phyloP scores from a whole-genome alignment of 2,113 vertebrate genomes.

The Gulo gulo region DNA sequence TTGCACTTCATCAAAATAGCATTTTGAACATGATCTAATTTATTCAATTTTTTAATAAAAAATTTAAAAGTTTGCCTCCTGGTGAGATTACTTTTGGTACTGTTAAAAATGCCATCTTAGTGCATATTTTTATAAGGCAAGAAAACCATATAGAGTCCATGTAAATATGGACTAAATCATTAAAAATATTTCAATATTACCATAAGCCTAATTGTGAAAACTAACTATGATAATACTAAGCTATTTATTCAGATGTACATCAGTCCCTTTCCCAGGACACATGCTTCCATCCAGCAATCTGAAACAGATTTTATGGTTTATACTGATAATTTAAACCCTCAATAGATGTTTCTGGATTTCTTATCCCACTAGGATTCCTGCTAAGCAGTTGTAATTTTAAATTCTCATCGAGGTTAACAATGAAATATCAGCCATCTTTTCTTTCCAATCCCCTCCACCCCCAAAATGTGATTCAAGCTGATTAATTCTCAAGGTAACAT shows the following conservation, averaged over 20 bases:
- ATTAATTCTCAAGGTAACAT: neutral
- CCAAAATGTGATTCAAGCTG: neutral
- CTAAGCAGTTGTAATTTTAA: neutral
- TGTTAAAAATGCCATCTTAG: neutral
- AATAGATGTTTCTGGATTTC: neutral
- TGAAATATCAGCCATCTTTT: neutral
- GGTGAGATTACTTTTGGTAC: neutral
- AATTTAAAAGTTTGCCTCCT: neutral
- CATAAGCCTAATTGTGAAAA: neutral
- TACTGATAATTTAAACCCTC: neutral
- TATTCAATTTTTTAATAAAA: neutral
- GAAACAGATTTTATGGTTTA: neutral
- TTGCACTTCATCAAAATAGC: neutral
- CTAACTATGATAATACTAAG: neutral
- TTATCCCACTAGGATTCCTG: neutral
- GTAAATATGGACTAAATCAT: neutral
- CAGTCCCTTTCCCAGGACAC: neutral
- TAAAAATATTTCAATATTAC: neutral
- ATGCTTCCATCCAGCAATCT: neutral
- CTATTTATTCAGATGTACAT: neutral
- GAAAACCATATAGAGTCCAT: neutral
- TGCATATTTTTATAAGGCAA: neutral
- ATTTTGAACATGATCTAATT: neutral
- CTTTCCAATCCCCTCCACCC: neutral
- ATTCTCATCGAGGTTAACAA: neutral